Conservation (phyloP, 2,113 vertebrate species). For the Hoplias malabaricus region DNA sequence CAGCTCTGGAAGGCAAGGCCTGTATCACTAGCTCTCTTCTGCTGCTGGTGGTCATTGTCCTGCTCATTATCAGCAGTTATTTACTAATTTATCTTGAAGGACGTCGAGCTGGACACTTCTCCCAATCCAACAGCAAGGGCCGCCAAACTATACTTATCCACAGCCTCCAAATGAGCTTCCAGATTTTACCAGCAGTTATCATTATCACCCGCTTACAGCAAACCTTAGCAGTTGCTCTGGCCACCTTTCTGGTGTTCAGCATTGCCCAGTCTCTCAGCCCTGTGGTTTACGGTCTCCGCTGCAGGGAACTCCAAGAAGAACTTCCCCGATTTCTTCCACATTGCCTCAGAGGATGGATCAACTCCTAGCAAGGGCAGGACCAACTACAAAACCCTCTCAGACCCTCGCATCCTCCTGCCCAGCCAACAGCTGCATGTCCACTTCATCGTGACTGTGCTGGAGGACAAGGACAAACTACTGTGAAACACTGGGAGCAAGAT, state of each 20-base stretch:
- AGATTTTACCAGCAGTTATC: conserved; percentile 64
- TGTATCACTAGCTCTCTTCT: conserved; percentile 51
- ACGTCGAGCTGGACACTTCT: conserved; percentile 65
- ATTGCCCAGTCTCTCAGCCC: conserved; percentile 68
- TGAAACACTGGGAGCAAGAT: too few species aligned
- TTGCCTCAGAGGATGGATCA: neutral
- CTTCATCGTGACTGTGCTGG: neutral
- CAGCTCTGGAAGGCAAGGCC: conserved; percentile 48
- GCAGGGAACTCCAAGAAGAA: conserved; percentile 60
- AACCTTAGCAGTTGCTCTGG: conserved; percentile 50
- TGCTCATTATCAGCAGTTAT: conserved; percentile 58
- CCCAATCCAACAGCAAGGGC: conserved; percentile 61
- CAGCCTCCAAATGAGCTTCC: conserved; percentile 64
- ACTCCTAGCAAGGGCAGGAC: neutral
- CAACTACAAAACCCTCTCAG: neutral
- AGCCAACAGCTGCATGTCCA: too few species aligned
- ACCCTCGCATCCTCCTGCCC: too few species aligned
- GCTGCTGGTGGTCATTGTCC: conserved; percentile 55
- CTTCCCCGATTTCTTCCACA: conserved; percentile 22
- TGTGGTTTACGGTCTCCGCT: conserved; percentile 70
- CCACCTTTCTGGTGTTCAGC: conserved; percentile 63
- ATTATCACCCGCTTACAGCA: conserved; percentile 56
- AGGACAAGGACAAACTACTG: neutral
- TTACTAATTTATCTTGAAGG: conserved; percentile 64
- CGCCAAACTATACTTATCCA: conserved; percentile 65